Conservation (phyloP, 2,888 invertebrate species). For the Hemistola chrysoprasaria region DNA sequence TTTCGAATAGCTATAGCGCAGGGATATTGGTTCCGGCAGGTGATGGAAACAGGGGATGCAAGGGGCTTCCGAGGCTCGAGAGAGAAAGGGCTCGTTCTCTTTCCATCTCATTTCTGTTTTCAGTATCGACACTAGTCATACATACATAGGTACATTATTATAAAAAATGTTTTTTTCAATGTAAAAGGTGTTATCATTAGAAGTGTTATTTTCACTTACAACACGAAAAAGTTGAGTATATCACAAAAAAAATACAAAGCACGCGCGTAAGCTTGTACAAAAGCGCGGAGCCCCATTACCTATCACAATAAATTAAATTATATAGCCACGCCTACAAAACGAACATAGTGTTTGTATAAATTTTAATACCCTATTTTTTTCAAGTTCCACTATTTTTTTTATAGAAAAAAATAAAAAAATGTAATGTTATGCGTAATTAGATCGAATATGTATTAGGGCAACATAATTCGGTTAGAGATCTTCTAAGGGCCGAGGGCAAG, state of each 20-base stretch:
- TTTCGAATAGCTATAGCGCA: constrained; percentile 64
- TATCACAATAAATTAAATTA: no score
- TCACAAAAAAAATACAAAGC: no score
- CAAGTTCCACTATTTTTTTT: constrained; percentile 6
- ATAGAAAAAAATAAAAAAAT: constrained; percentile 29
- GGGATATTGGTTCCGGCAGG: constrained; percentile 66
- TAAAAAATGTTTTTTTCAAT: no score
- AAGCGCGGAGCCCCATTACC: no score
- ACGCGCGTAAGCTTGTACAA: no score
- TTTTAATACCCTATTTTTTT: constrained; percentile 9
- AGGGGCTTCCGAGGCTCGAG: constrained; percentile 40
- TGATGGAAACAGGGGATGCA: constrained; percentile 55
- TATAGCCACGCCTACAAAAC: not conserved
- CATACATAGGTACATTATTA: no score
- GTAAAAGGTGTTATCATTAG: no score
- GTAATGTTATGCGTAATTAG: constrained; percentile 83
- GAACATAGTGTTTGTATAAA: not conserved
- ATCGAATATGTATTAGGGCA: constrained; percentile 75
- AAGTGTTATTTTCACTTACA: no score
- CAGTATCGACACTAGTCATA: no score
- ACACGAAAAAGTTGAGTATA: no score
- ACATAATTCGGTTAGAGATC: constrained; percentile 53
- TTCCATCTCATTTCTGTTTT: constrained; percentile 15
- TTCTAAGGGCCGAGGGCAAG: constrained; percentile 29
- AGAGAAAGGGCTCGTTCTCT: constrained; percentile 55